Conservation (phyloP, 2,113 vertebrate species). For the Entomyzon cyanotis region DNA sequence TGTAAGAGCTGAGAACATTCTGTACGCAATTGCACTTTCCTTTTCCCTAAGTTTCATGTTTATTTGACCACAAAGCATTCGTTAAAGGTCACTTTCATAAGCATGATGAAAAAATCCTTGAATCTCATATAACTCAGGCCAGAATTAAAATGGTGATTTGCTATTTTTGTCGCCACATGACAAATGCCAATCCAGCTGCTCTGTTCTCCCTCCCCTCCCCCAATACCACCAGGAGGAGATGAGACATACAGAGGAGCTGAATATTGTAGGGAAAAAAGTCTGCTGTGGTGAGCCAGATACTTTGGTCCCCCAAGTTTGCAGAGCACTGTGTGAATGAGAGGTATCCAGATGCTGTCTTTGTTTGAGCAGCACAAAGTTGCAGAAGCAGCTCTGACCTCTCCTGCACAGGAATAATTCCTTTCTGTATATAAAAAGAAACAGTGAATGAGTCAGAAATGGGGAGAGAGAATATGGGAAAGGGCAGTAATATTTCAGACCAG, state of each 20-base stretch:
- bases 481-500: conserved; percentile 1
- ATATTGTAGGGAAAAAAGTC: not conserved
- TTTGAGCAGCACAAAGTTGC: rapidly evolving
- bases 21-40: not conserved
- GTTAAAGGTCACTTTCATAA: not conserved
- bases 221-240: not conserved
- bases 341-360: not conserved
- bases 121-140: not conserved
- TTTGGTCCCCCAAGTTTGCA: not conserved
- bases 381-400: not conserved
- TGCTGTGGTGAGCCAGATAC: not conserved
- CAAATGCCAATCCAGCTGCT: not conserved
- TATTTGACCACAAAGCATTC: not conserved
- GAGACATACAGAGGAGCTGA: not conserved
- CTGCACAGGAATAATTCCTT: not conserved
- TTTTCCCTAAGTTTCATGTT: not conserved
- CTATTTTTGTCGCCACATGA: not conserved
- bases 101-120: not conserved
- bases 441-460: not conserved
- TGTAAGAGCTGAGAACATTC: not conserved
- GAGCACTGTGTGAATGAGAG: not conserved
- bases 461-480: not conserved
- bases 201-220: not conserved
- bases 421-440: conserved; percentile 28
- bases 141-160: not conserved